phyloP scores from a whole-genome alignment of 2,797 vertebrate genomes.

The Periophthalmus magnuspinnatus region DNA sequence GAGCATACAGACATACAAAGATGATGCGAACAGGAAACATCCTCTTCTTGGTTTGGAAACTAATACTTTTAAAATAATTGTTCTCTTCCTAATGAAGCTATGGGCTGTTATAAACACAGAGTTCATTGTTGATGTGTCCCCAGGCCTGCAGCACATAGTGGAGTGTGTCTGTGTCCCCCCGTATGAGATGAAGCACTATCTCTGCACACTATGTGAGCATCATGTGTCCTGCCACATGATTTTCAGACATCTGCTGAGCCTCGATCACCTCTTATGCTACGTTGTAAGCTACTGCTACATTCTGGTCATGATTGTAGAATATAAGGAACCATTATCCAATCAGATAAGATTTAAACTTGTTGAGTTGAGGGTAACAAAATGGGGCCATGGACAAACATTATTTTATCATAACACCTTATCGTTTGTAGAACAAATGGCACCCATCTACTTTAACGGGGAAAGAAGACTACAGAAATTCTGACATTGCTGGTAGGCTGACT shows the following conservation, averaged over 20 bases:
- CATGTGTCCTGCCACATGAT: conserved; percentile 30
- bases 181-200: conserved; percentile 35
- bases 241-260: conserved; percentile 65
- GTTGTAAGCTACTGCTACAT: conserved; percentile 53
- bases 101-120: not conserved
- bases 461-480: conserved; percentile 1
- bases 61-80: not conserved
- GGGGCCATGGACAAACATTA: not conserved
- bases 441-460: conserved; percentile 50
- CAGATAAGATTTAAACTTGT: not conserved
- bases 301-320: not conserved
- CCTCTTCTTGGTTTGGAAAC: conserved; percentile 66
- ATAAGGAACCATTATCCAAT: not conserved
- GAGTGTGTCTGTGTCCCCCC: conserved; percentile 40
- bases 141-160: conserved; percentile 66
- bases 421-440: conserved; percentile 51
- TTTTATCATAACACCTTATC: not conserved
- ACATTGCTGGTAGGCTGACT: conserved; percentile 15
- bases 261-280: conserved; percentile 61
- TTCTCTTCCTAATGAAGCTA: not conserved
- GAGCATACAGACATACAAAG: conserved; percentile 48
- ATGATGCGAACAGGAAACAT: conserved; percentile 42
- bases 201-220: conserved; percentile 60
- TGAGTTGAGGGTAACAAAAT: not conserved
- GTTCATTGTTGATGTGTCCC: not conserved